phyloP scores from a whole-genome alignment of 2,113 vertebrate genomes.

The Anthoscopus minutus region DNA sequence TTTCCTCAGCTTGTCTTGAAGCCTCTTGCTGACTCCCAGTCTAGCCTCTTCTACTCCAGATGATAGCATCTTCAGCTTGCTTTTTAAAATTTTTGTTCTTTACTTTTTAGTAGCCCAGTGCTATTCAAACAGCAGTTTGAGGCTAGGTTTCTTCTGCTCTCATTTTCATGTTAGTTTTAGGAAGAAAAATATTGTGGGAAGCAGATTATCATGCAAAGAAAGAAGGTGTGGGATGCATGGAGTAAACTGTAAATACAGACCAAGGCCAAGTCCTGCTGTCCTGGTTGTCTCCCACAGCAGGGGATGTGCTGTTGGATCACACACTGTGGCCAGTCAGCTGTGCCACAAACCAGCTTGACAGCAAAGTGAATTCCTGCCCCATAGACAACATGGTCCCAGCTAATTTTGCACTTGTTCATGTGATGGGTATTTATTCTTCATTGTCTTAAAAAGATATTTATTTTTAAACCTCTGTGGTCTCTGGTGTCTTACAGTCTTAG shows the following conservation, averaged over 20 bases:
- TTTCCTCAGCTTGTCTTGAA: not conserved
- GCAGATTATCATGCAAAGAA: not conserved
- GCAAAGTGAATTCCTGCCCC: not conserved
- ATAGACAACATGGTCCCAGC: not conserved
- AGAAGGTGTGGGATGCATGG: not conserved
- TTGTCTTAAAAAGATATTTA: slow-evolving; percentile 24
- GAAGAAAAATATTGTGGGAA: slow-evolving; percentile 35
- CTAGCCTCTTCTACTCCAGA: not conserved
- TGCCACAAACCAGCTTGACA: not conserved
- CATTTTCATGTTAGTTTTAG: slow-evolving; percentile 5
- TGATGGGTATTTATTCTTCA: slow-evolving; percentile 4
- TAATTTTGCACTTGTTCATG: slow-evolving; percentile 23
- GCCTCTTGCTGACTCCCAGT: not conserved
- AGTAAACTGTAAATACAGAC: not conserved
- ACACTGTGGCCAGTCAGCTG: not conserved
- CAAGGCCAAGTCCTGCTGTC: not conserved
- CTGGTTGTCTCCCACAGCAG: not conserved
- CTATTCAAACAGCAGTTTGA: not conserved
- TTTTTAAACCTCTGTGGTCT: not conserved
- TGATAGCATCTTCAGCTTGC: not conserved
- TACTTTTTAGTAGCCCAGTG: not conserved
- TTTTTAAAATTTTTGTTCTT: not conserved
- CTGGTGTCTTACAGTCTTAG: not conserved
- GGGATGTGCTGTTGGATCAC: not conserved
- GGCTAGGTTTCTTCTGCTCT: not conserved